Percentiles rank a stretch among this genome's conserved stretches.
Conservation (phyloP, 2,113 vertebrate species). For the Pituophis catenifer region DNA sequence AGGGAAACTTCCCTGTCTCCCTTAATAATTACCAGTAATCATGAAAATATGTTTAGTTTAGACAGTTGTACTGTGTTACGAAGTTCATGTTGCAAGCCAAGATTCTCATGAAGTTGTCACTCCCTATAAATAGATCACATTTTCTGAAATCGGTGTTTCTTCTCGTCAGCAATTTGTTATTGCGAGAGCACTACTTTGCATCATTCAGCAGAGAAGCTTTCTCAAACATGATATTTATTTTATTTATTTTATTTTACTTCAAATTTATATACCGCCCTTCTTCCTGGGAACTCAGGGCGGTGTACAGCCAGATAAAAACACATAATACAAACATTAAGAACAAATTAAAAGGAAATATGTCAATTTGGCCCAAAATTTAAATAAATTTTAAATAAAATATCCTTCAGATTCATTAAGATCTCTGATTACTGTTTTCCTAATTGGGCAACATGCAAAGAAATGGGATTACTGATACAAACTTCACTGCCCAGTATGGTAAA, state of each 20-base stretch:
- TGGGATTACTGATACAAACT: not conserved
- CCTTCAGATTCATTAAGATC: not conserved
- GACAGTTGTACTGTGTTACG: not conserved
- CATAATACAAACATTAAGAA: no score
- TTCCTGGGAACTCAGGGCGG: no score
- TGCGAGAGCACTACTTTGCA: not conserved
- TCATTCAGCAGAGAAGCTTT: not conserved
- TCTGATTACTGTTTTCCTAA: not conserved
- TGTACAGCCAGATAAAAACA: no score
- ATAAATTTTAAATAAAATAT: no score
- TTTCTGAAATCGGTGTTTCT: not conserved
- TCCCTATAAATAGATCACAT: not conserved
- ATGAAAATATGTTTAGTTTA: not conserved
- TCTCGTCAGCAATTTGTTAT: not conserved
- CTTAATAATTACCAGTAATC: not conserved
- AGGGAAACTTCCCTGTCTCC: not conserved
- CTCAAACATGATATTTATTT: not conserved
- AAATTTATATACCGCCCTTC: no score
- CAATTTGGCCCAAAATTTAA: no score
- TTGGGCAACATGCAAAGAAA: not conserved
- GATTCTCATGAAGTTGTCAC: not conserved
- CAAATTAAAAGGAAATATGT: no score
- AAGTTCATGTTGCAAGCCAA: not conserved
- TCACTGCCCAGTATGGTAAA: not conserved
- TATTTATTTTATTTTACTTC: no score